These are phyloP conservation scores for Anolis carolinensis DNA, from an alignment of 2,113 vertebrate species.

Conservation along the genomic window DNA sequence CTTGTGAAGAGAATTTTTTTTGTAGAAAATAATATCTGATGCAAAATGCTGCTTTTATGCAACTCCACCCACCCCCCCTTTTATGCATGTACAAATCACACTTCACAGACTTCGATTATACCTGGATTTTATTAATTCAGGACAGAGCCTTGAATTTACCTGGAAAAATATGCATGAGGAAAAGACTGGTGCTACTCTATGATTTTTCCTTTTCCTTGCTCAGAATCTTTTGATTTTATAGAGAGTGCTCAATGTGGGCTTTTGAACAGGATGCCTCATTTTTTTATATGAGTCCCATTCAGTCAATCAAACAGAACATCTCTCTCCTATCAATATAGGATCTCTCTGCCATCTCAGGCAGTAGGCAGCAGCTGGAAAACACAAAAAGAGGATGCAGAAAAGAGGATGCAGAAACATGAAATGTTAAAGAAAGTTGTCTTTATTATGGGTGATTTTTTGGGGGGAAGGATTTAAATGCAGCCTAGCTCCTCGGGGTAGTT, in stretches of 20 bases:
- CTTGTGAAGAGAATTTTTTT: too few species aligned
- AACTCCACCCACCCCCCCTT: too few species aligned
- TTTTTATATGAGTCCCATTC: background rate
- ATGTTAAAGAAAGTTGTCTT: constrained; percentile 37
- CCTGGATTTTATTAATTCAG: too few species aligned
- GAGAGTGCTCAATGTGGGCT: constrained; percentile 3
- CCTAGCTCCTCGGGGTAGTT: constrained; percentile 43
- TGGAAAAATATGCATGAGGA: background rate
- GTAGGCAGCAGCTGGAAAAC: background rate
- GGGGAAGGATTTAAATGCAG: constrained; percentile 22
- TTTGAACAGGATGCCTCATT: background rate
- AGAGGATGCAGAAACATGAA: constrained; percentile 37
- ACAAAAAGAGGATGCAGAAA: background rate
- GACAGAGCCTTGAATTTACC: background rate
- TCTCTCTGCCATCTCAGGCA: background rate
- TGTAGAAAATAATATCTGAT: too few species aligned
- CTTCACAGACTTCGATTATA: too few species aligned
- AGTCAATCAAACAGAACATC: background rate
- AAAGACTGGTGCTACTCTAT: background rate
- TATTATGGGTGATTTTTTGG: background rate
- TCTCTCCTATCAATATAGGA: background rate
- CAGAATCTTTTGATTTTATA: background rate
- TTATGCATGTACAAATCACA: too few species aligned
- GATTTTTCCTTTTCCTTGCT: background rate
- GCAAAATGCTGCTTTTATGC: too few species aligned